These are phyloP conservation scores for Drosophila ezoana DNA, from an alignment of 2,888 invertebrate genomes.

Conservation along the genomic window DNA sequence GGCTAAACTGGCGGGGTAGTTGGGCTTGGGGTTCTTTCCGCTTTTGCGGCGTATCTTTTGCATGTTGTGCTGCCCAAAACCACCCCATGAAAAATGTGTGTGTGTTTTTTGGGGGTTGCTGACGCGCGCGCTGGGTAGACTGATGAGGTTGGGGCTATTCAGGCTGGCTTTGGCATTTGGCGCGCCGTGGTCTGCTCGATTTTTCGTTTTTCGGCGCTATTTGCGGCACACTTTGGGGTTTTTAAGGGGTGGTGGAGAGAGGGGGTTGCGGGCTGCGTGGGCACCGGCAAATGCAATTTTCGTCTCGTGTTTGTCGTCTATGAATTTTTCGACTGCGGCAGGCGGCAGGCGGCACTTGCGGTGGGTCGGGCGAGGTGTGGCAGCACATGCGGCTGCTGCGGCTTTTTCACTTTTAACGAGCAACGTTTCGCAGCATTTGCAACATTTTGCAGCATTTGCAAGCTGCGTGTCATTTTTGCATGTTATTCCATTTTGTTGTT, in stretches of 20 bases:
- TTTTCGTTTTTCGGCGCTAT: constrained; percentile 60
- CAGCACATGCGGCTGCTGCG: constrained; percentile 79
- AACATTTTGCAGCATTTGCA: constrained; percentile 62
- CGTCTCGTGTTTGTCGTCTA: constrained; percentile 77
- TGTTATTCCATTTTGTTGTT: constrained; percentile 44
- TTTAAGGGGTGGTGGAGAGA: neutral
- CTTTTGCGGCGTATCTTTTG: constrained; percentile 78
- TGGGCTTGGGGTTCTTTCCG: constrained; percentile 61
- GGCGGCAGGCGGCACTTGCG: constrained; percentile 27
- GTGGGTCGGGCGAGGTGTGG: constrained; percentile 45
- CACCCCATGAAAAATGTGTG: constrained; percentile 10
- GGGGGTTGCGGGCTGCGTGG: neutral
- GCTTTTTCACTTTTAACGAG: constrained; percentile 81
- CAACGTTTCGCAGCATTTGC: constrained; percentile 41
- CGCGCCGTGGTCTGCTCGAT: constrained; percentile 57
- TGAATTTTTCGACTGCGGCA: constrained; percentile 68
- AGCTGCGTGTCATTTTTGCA: constrained; percentile 66
- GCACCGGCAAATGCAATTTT: constrained; percentile 68
- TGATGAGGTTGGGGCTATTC: constrained; percentile 2
- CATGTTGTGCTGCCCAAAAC: constrained; percentile 62
- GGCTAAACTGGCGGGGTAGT: constrained; percentile 2
- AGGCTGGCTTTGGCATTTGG: constrained; percentile 44
- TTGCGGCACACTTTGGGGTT: constrained; percentile 51
- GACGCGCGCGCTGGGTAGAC: constrained; percentile 2
- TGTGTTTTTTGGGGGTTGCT: constrained; percentile 45